Percentiles rank a stretch among this genome's conserved stretches.
phyloP scores from a whole-genome alignment of 23 tunicate genomes.

The Oikopleura dioica region DNA sequence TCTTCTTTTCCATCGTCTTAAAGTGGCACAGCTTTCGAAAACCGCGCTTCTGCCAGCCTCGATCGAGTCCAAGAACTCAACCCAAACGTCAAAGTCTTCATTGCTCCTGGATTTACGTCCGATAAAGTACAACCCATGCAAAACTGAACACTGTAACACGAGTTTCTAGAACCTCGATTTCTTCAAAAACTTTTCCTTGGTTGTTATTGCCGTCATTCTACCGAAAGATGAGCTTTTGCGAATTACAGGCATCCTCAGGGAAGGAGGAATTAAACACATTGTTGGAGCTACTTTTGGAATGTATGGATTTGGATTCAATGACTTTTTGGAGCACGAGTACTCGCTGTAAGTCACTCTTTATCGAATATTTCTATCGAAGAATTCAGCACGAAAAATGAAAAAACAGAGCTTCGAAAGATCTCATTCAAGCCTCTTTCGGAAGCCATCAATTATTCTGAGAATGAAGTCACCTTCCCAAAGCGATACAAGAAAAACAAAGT shows the following conservation, averaged over 20 bases:
- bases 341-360: neutral
- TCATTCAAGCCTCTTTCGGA: too few relatives aligned
- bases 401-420: too few relatives aligned
- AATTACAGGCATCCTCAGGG: neutral
- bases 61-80: constrained; percentile 43
- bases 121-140: constrained; percentile 6
- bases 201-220: neutral
- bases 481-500: too few relatives aligned
- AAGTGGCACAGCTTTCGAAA: too few relatives aligned
- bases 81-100: constrained; percentile 46
- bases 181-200: neutral
- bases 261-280: neutral
- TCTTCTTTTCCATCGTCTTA: too few relatives aligned
- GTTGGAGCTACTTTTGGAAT: neutral
- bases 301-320: neutral
- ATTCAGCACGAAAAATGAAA: neutral
- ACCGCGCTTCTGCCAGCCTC: constrained; percentile 40
- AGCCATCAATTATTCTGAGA: too few relatives aligned
- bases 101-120: constrained; percentile 13
- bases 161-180: neutral
- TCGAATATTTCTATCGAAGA: neutral
- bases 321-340: neutral
- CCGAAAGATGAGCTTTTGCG: neutral
- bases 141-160: neutral
- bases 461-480: too few relatives aligned